These are phyloP conservation scores for Rousettus leschenaultii DNA, from an alignment of 2,113 vertebrate genomes.

Conservation along the genomic window DNA sequence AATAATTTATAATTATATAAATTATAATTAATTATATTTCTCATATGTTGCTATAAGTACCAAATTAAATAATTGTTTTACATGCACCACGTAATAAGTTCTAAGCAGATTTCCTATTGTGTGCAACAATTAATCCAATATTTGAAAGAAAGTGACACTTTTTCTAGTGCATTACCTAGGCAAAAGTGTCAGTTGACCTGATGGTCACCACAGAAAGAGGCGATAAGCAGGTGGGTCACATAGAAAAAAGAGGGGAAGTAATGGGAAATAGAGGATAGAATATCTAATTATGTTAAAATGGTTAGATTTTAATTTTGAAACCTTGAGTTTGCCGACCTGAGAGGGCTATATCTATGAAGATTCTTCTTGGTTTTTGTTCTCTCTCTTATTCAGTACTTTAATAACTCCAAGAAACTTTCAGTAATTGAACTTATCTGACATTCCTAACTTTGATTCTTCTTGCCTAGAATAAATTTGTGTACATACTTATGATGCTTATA, in stretches of 20 bases:
- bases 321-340: not conserved
- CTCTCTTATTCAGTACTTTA: not conserved
- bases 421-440: not conserved
- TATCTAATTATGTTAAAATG: not conserved
- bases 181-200: not conserved
- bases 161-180: not conserved
- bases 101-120: not conserved
- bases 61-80: not conserved
- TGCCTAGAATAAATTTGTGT: not conserved
- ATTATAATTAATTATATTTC: not conserved
- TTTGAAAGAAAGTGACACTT: not conserved
- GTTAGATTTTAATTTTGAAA: not conserved
- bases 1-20: not conserved
- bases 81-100: not conserved
- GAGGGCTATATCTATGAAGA: fast-evolving
- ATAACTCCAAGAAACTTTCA: not conserved
- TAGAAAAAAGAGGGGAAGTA: not conserved
- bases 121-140: not conserved
- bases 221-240: not conserved
- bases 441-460: not conserved
- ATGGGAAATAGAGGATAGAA: not conserved
- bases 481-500: not conserved
- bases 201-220: not conserved
- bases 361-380: not conserved
- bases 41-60: not conserved